A percentile compares a stretch with the other conserved stretches of the same genome.
Conservation (phyloP, 2,113 vertebrate species). For the Chaenocephalus aceratus region DNA sequence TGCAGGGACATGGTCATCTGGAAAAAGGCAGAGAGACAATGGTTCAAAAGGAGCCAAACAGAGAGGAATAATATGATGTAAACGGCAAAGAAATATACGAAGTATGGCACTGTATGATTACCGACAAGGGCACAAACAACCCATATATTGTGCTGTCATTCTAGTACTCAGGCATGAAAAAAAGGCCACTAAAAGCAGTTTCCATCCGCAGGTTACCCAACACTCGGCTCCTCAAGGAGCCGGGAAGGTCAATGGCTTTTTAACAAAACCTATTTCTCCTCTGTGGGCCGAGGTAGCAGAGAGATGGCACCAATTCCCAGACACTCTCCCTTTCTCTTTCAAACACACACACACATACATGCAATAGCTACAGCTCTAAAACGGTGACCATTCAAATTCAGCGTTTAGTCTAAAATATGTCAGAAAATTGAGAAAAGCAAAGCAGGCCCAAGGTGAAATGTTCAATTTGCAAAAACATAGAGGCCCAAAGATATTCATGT, state of each 20-base stretch:
- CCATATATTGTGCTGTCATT: neutral
- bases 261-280: conserved; percentile 34
- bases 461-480: neutral
- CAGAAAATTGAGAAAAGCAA: too few relatives aligned
- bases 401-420: neutral
- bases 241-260: conserved; percentile 46
- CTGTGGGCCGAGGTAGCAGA: neutral
- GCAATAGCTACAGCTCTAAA: neutral
- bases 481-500: neutral
- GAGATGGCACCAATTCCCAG: conserved; percentile 16
- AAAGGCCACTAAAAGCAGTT: conserved; percentile 13
- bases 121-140: neutral
- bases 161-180: conserved; percentile 4
- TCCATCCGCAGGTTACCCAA: conserved; percentile 3
- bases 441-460: neutral
- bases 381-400: neutral
- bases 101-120: neutral
- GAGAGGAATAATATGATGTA: neutral
- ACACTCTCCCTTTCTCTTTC: neutral
- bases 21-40: conserved; percentile 22
- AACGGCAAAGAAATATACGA: neutral
- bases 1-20: conserved; percentile 81
- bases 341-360: neutral
- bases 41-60: conserved; percentile 8
- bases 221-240: conserved; percentile 23